phyloP scores from a whole-genome alignment of 2,888 invertebrate genomes.

The Deroplatys truncata region DNA sequence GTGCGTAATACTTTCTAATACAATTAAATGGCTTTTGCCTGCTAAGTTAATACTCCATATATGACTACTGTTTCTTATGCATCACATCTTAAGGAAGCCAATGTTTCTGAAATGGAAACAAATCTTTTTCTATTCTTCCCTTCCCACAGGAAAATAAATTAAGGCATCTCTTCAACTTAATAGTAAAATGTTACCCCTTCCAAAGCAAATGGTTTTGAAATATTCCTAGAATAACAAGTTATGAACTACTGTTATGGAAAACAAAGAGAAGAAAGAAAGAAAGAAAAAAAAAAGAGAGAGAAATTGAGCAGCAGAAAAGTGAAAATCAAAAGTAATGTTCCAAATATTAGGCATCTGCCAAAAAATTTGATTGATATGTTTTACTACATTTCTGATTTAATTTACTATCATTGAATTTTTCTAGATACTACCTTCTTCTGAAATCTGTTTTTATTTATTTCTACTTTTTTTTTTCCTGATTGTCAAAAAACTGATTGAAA shows the following conservation, averaged over 20 bases:
- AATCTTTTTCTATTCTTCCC: background rate
- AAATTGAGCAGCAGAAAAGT: background rate
- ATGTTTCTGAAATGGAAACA: background rate
- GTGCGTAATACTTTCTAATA: background rate
- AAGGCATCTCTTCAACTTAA: background rate
- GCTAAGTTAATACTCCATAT: background rate
- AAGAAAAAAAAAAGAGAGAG: background rate
- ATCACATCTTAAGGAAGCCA: background rate
- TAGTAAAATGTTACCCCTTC: background rate
- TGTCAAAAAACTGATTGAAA: background rate
- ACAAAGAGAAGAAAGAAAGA: background rate
- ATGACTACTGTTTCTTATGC: background rate
- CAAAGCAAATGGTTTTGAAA: too few relatives aligned
- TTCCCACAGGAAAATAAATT: background rate
- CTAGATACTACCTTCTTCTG: background rate
- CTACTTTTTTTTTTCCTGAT: background rate
- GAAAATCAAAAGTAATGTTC: background rate
- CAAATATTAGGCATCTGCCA: background rate
- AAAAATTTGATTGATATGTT: background rate
- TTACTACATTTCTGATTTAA: background rate
- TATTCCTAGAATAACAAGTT: too few relatives aligned
- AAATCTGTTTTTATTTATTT: background rate
- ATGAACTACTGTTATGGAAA: too few relatives aligned
- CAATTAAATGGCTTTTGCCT: background rate
- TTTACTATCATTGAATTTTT: background rate